phyloP scores from a whole-genome alignment of 2,888 invertebrate species.

The Ochlodes sylvanus region DNA sequence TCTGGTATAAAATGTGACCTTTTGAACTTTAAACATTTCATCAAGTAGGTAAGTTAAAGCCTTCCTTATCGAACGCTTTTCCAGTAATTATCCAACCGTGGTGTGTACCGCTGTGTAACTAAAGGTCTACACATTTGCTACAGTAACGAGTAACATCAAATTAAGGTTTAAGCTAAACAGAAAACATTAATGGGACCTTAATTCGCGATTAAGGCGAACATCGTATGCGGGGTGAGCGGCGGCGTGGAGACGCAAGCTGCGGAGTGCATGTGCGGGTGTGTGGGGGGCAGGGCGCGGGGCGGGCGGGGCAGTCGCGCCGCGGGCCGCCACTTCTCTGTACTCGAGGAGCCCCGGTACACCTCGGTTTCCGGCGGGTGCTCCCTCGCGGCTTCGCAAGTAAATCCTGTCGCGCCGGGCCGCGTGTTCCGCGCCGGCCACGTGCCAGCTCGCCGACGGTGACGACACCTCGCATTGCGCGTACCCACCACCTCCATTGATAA shows the following conservation, averaged over 20 bases:
- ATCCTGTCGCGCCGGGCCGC: constrained; percentile 59
- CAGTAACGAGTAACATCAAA: constrained; percentile 76
- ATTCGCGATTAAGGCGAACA: constrained; percentile 84
- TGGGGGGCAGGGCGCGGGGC: constrained; percentile 56
- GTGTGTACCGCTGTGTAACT: neutral
- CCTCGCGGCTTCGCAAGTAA: constrained; percentile 78
- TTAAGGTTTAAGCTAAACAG: constrained; percentile 78
- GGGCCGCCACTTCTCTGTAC: constrained; percentile 82
- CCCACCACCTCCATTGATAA: constrained; percentile 62
- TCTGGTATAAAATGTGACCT: no score
- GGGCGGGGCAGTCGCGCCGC: constrained; percentile 71
- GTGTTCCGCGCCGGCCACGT: constrained; percentile 81
- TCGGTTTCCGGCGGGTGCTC: constrained; percentile 82
- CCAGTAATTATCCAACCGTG: neutral
- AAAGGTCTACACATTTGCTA: constrained; percentile 25
- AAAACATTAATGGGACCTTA: constrained; percentile 82
- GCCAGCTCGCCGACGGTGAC: constrained; percentile 55
- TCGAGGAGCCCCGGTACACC: constrained; percentile 83
- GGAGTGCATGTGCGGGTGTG: constrained; percentile 75
- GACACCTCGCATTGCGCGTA: constrained; percentile 56
- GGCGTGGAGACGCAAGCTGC: constrained; percentile 80
- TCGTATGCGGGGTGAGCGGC: constrained; percentile 82
- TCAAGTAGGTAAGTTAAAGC: no score
- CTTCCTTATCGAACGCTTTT: no score
- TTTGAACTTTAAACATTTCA: no score